Evolutionary conservation across 2,888 invertebrate species (phyloP).

Genomic region (Rutpela maculata): DNA sequence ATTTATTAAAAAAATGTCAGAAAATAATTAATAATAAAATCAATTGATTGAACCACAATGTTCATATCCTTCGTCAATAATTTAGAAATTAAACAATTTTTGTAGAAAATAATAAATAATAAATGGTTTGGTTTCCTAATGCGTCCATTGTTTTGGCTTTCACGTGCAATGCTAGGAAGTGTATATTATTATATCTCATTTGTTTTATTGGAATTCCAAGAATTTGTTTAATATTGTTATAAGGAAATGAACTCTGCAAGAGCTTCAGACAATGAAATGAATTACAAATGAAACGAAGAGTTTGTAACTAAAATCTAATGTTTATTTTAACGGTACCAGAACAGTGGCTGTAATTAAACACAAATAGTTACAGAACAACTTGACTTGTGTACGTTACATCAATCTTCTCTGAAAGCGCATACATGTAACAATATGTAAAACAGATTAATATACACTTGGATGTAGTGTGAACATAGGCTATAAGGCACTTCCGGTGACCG

Average conservation of each 20-base stretch:
- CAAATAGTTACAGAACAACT: neutral
- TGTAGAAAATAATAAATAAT: too few relatives aligned
- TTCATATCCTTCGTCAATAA: too few relatives aligned
- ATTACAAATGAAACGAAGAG: neutral
- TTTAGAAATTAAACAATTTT: too few relatives aligned
- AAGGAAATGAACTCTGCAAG: neutral
- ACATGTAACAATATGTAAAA: conserved; percentile 20
- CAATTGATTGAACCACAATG: too few relatives aligned
- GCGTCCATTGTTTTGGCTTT: neutral
- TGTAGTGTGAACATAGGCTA: conserved; percentile 23
- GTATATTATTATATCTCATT: neutral
- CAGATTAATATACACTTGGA: conserved; percentile 22
- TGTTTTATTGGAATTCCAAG: neutral
- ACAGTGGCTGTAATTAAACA: conserved; percentile 5
- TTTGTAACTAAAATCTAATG: neutral
- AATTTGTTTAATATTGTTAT: neutral
- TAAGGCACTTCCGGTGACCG: conserved; percentile 29
- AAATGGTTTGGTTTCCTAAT: too few relatives aligned
- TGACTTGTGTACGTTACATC: neutral
- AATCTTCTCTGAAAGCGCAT: conserved; percentile 2
- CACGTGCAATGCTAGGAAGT: neutral
- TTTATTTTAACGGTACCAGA: neutral
- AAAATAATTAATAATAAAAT: too few relatives aligned
- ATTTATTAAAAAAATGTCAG: too few relatives aligned
- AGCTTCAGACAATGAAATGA: neutral